These are phyloP conservation scores for Atrichornis clamosus DNA, from an alignment of 2,113 vertebrate genomes.

Conservation along the genomic window DNA sequence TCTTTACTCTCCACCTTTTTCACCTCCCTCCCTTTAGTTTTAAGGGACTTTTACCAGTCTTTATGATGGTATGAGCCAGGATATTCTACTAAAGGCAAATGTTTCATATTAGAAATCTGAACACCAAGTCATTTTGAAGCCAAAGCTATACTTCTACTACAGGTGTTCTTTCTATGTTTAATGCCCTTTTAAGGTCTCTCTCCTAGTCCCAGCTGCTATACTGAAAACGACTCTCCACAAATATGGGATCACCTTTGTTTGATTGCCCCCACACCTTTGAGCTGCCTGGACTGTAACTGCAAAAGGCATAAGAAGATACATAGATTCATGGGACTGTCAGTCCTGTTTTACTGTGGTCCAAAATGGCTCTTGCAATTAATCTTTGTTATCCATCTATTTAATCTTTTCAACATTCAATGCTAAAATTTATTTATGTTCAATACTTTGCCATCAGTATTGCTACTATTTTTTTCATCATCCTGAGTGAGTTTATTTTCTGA, in stretches of 20 bases:
- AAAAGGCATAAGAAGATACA: background rate
- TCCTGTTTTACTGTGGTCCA: background rate
- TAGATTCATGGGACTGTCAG: background rate
- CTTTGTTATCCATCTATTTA: background rate
- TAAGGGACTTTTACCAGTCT: constrained; percentile 1
- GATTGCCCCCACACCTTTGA: background rate
- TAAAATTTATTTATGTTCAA: background rate
- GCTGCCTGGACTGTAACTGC: background rate
- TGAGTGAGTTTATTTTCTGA: background rate
- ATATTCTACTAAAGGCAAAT: background rate
- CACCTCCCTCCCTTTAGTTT: background rate
- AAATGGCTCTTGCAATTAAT: background rate
- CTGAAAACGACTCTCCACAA: background rate
- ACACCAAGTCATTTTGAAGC: background rate
- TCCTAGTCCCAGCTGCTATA: background rate
- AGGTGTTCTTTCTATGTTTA: background rate
- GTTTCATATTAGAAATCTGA: constrained; percentile 24
- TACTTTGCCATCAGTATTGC: background rate
- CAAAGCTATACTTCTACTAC: background rate
- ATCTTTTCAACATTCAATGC: background rate
- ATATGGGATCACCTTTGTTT: background rate
- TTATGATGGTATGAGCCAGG: background rate
- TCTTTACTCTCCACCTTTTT: background rate
- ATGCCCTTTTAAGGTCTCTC: background rate
- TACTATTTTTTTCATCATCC: background rate